Percentiles rank a stretch among this genome's conserved stretches.
phyloP scores from a whole-genome alignment of 1,140 invertebrate species.

The Diachasma alloeum region DNA sequence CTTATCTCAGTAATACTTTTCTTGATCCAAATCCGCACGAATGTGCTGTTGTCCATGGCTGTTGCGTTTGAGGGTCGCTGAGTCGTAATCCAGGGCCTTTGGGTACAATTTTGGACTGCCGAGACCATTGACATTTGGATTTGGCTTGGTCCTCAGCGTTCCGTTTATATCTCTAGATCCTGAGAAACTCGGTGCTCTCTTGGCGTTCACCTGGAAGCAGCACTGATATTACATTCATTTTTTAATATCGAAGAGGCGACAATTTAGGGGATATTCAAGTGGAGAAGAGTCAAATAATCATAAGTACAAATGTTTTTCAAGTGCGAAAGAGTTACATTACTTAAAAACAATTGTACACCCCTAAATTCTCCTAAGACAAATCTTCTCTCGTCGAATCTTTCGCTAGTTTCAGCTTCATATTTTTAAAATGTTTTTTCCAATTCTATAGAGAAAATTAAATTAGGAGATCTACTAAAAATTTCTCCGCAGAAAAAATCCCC shows the following conservation, averaged over 20 bases:
- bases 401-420: too few species aligned
- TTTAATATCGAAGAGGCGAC: neutral
- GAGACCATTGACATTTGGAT: slow-evolving; percentile 69
- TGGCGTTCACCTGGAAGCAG: slow-evolving; percentile 53
- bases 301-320: too few species aligned
- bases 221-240: slow-evolving; percentile 8
- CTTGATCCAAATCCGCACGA: slow-evolving; percentile 68
- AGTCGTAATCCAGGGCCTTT: slow-evolving; percentile 79
- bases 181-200: slow-evolving; percentile 62
- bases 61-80: slow-evolving; percentile 80
- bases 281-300: too few species aligned
- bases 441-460: too few species aligned
- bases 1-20: slow-evolving; percentile 65
- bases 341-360: too few species aligned
- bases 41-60: slow-evolving; percentile 71
- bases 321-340: too few species aligned
- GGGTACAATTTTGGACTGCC: slow-evolving; percentile 72
- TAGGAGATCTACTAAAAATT: too few species aligned
- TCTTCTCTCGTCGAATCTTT: too few species aligned
- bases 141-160: slow-evolving; percentile 70
- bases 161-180: slow-evolving; percentile 66
- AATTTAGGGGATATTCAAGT: neutral
- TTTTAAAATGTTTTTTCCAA: too few species aligned
- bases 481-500: too few species aligned
- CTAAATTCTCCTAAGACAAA: too few species aligned